Conservation (phyloP, 2,888 invertebrate genomes). For the Drosophila kanekoi region DNA sequence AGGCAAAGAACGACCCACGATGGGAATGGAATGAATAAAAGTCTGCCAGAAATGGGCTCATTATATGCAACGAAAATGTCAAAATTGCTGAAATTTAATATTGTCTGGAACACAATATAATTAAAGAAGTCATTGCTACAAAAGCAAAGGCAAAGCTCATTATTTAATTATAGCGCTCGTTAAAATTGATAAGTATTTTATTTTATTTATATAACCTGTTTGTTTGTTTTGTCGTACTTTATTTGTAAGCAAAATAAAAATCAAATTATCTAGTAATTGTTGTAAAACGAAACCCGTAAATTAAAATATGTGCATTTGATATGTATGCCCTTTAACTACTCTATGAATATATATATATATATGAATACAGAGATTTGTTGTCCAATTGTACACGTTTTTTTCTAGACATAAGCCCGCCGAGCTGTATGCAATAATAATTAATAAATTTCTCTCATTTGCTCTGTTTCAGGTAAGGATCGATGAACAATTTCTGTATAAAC, state of each 20-base stretch:
- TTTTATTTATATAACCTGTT: slow-evolving; percentile 5
- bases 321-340: slow-evolving; percentile 49
- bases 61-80: slow-evolving; percentile 39
- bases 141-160: slow-evolving; percentile 15
- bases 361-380: slow-evolving; percentile 35
- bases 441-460: slow-evolving; percentile 50
- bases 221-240: slow-evolving; percentile 29
- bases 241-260: slow-evolving; percentile 24
- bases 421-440: slow-evolving; percentile 25
- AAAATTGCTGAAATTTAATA: slow-evolving; percentile 52
- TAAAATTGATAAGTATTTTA: slow-evolving; percentile 23
- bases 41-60: slow-evolving; percentile 38
- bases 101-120: slow-evolving; percentile 24
- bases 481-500: slow-evolving; percentile 83
- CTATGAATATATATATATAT: neutral
- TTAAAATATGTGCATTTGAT: slow-evolving; percentile 50
- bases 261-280: slow-evolving; percentile 46
- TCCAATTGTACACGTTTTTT: slow-evolving; percentile 49
- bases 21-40: neutral
- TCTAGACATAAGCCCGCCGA: slow-evolving; percentile 18
- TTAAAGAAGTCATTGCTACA: slow-evolving; percentile 27
- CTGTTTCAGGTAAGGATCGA: slow-evolving; percentile 84
- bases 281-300: slow-evolving; percentile 33
- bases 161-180: slow-evolving; percentile 50
- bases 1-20: neutral